Conservation (phyloP, 2,113 vertebrate species). For the Tor tambroides region DNA sequence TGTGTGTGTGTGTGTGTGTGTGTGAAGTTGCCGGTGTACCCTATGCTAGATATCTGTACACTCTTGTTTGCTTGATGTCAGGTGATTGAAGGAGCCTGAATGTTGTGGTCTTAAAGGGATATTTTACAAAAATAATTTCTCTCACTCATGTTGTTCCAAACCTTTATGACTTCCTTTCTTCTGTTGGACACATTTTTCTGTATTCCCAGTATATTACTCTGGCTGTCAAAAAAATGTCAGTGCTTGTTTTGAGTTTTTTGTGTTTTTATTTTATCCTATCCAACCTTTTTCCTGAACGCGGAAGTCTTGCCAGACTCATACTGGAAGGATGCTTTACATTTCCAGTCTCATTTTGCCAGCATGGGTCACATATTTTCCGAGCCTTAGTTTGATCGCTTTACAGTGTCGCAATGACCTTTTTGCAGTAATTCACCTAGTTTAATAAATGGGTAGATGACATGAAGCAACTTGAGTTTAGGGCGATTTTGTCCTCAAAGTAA, state of each 20-base stretch:
- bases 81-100: not conserved
- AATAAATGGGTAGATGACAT: too few species aligned
- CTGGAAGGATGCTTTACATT: too few species aligned
- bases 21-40: not conserved
- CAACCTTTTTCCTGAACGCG: too few species aligned
- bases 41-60: not conserved
- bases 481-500: too few species aligned
- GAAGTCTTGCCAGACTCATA: too few species aligned
- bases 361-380: too few species aligned
- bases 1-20: not conserved
- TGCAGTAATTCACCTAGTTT: too few species aligned
- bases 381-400: too few species aligned
- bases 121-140: not conserved
- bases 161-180: not conserved
- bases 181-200: too few species aligned
- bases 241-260: not conserved
- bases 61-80: not conserved
- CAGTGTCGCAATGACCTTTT: too few species aligned
- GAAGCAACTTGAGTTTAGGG: too few species aligned
- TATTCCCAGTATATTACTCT: not conserved
- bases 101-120: not conserved
- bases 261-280: not conserved
- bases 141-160: not conserved
- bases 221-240: not conserved
- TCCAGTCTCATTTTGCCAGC: too few species aligned